These are phyloP conservation scores for Synodontis membranacea DNA, from an alignment of 2,113 vertebrate species.

Conservation along the genomic window DNA sequence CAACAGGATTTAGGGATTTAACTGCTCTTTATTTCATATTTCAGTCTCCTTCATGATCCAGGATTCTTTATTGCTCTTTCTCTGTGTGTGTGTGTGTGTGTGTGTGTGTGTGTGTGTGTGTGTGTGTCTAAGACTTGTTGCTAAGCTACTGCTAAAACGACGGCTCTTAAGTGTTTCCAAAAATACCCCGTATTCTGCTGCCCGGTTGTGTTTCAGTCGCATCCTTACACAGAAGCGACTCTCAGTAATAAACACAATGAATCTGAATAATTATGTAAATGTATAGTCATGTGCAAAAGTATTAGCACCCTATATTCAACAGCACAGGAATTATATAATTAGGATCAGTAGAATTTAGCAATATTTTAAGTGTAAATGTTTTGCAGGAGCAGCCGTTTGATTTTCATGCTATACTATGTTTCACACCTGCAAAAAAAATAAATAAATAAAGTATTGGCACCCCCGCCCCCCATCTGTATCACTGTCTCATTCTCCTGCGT, in stretches of 20 bases:
- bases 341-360: background rate
- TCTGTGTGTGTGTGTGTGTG: background rate
- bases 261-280: too few relatives aligned
- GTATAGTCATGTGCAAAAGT: background rate
- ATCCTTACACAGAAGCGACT: conserved; percentile 41
- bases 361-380: too few relatives aligned
- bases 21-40: background rate
- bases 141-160: conserved; percentile 57
- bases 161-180: conserved; percentile 53
- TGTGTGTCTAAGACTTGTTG: conserved; percentile 53
- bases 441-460: conserved; percentile 1
- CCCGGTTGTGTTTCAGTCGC: conserved; percentile 28
- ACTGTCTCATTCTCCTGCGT: background rate
- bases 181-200: conserved; percentile 45
- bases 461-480: background rate
- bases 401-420: background rate
- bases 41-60: background rate
- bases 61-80: background rate
- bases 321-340: background rate
- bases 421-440: background rate
- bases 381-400: background rate
- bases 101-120: conserved; percentile 21
- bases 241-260: conserved; percentile 29
- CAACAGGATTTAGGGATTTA: background rate
- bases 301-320: background rate